Conservation (phyloP, 1,140 invertebrate species). For the Lepidotrigona ventralis region DNA sequence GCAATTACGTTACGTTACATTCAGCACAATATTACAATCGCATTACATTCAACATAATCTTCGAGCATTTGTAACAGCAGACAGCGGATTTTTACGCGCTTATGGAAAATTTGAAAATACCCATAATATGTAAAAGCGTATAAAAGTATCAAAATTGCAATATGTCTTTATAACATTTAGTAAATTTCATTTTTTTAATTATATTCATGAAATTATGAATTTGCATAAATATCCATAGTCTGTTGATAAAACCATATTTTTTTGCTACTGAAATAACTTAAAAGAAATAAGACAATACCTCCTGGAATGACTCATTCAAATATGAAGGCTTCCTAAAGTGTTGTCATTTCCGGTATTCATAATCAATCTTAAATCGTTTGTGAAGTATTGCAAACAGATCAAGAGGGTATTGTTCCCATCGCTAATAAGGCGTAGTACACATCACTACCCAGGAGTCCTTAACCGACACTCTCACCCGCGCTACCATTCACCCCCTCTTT, state of each 20-base stretch:
- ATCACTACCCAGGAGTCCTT: constrained; percentile 30
- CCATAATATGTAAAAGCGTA: not conserved
- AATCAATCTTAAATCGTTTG: not conserved
- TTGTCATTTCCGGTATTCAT: not conserved
- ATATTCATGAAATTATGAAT: not conserved
- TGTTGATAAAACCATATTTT: not conserved
- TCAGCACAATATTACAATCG: not conserved
- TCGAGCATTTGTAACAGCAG: not conserved
- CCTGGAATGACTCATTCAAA: not conserved
- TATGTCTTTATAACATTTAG: too few species aligned
- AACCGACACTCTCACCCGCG: constrained; percentile 25
- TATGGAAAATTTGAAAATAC: not conserved
- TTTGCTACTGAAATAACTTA: not conserved
- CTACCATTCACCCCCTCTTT: constrained; percentile 32
- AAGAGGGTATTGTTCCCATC: constrained; percentile 29
- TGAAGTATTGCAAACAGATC: not conserved
- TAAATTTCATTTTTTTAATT: not conserved
- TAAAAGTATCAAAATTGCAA: not conserved
- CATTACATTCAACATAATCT: not conserved
- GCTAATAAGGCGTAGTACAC: constrained; percentile 39
- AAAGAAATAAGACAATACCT: not conserved
- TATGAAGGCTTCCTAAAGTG: not conserved
- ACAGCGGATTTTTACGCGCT: not conserved
- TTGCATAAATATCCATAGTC: not conserved
- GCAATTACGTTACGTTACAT: not conserved